Evolutionary conservation across 2,797 vertebrate species (phyloP), one percentile per base, ranked within the genome.

Genomic region (Liasis olivaceus): DNA sequence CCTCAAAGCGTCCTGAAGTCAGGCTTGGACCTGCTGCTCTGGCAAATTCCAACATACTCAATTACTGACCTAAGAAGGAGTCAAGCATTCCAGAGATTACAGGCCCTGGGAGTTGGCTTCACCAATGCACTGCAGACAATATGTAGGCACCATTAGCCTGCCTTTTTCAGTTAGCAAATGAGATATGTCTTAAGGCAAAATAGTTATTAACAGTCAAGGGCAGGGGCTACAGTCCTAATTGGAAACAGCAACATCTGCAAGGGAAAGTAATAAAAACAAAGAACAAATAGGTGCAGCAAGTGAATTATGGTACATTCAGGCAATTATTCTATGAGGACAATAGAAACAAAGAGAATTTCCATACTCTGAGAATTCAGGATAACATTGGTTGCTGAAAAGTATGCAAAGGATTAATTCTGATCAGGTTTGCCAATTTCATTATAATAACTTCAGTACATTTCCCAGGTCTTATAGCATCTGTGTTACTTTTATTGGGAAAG

Each of bases 21-120:
- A 98, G 98, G 98, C 98, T 98, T 97, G 97, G 98, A 97, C 98
- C 98, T 99, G 98, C 98, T 97, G 97, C 95, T 97, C 94, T 94
- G 95, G 96, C 97, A 96, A 96, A 97, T 97, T 97, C 97, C 97
- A 97, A 93, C 93, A 96, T 96, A 97, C 97, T 96, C 97, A 97
- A 98, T 98, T 97, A 98, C 97, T 97, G 98, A 98, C 97, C 98
- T 97, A 96, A 95, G 97, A 95, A 97, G 94, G 97, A 97, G 97
- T 97, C 97, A 97, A 81, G 97, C 97, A 97, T 97, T 98, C 97
- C 97, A 97, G 96, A 98, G 97, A 97, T 98, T 98, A 98, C 97
- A 98, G 98, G 98, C 98, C 98, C 93, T 94, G 97, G 95, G 96
- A 97, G 97, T 98, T 98, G 98, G 96, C 97, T 96, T 98, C 98